phyloP scores from a whole-genome alignment of 1,140 invertebrate species.

The Amphibalanus amphitrite region DNA sequence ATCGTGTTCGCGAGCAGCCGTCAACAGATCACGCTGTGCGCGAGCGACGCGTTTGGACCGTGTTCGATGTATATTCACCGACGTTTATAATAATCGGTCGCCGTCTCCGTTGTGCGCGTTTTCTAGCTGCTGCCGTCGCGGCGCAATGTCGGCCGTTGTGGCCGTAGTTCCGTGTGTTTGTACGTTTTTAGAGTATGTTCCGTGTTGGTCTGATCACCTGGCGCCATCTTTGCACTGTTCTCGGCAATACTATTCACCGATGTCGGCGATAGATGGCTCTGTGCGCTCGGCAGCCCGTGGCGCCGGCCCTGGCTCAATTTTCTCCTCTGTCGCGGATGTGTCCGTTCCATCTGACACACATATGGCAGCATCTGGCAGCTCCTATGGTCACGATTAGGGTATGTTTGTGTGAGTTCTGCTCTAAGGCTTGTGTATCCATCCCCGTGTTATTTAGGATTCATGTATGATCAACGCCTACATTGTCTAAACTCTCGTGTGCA shows the following conservation, averaged over 20 bases:
- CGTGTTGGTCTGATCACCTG: conserved; percentile 3
- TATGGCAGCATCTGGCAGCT: neutral
- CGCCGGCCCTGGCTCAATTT: conserved; percentile 3
- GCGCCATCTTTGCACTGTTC: neutral
- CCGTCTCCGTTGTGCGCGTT: neutral
- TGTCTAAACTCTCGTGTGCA: too few relatives aligned
- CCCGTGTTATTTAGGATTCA: too few relatives aligned
- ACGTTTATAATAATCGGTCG: neutral
- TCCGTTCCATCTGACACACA: neutral
- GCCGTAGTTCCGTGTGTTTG: neutral
- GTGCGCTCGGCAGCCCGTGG: neutral
- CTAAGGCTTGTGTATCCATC: too few relatives aligned
- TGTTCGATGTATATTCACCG: neutral
- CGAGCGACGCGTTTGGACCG: too few relatives aligned
- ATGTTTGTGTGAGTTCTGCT: too few relatives aligned
- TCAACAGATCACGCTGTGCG: too few relatives aligned
- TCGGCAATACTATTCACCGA: neutral
- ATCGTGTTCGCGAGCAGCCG: too few relatives aligned
- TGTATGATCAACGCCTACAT: too few relatives aligned
- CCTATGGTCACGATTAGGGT: neutral
- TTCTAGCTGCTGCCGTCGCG: neutral
- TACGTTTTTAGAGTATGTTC: conserved; percentile 1
- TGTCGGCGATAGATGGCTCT: neutral
- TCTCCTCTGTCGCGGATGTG: neutral
- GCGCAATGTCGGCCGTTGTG: too few relatives aligned